A percentile compares a stretch with the other conserved stretches of the same genome.
Evolutionary conservation across 2,888 invertebrate genomes (phyloP).

Genomic region (Palloptera scutellata): DNA sequence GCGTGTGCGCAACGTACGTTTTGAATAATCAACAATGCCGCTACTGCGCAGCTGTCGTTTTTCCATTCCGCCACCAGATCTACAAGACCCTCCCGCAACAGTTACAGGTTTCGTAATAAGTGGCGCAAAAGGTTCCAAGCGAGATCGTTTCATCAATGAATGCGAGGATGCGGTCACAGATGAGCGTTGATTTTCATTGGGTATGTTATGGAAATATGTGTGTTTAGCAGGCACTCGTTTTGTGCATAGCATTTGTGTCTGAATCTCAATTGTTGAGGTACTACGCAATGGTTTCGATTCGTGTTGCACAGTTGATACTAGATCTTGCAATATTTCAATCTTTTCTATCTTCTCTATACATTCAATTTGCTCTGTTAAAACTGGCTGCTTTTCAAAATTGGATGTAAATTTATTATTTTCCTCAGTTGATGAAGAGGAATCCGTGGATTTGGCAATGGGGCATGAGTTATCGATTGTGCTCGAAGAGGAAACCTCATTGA

Average conservation of each 20-base stretch:
- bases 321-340: conserved; percentile 37
- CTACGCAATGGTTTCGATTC: conserved; percentile 9
- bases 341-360: conserved; percentile 34
- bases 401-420: too few relatives aligned
- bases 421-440: too few relatives aligned
- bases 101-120: conserved; percentile 19
- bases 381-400: neutral
- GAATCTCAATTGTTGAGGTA: conserved; percentile 2
- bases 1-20: conserved; percentile 58
- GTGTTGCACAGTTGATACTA: neutral
- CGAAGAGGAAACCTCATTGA: conserved; percentile 72
- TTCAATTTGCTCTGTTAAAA: too few relatives aligned
- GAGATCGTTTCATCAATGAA: conserved; percentile 18
- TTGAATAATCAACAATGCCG: conserved; percentile 51
- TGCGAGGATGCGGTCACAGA: conserved; percentile 22
- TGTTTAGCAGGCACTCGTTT: neutral
- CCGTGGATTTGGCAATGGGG: too few relatives aligned
- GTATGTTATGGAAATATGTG: conserved; percentile 52
- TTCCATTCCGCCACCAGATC: conserved; percentile 38
- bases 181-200: conserved; percentile 52
- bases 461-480: conserved; percentile 19
- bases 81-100: conserved; percentile 23
- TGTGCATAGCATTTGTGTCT: neutral
- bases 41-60: conserved; percentile 59
- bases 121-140: conserved; percentile 10